These are phyloP conservation scores for Muntiacus muntjak DNA, from an alignment of 2,113 vertebrate genomes.

Conservation along the genomic window DNA sequence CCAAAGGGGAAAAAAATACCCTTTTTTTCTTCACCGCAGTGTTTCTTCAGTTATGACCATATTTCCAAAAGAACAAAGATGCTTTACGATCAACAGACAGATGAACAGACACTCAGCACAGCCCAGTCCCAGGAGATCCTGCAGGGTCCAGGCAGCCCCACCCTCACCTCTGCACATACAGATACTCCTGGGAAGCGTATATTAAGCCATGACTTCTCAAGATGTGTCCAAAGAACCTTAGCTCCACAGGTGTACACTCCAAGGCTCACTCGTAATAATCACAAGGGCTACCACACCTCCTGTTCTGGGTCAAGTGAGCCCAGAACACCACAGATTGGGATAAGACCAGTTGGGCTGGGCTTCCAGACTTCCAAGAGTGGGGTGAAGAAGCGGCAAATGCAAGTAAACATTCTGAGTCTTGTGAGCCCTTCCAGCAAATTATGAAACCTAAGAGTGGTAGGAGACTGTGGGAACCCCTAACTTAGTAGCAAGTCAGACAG, in stretches of 20 bases:
- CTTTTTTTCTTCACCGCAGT: not conserved
- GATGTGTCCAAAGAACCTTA: not conserved
- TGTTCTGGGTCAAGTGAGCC: not conserved
- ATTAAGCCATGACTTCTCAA: not conserved
- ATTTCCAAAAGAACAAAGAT: not conserved
- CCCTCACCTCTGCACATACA: not conserved
- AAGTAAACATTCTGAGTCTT: not conserved
- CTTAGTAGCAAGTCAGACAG: not conserved
- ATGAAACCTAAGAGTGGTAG: not conserved
- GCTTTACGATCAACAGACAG: not conserved
- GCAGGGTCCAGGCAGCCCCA: not conserved
- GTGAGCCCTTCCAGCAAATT: not conserved
- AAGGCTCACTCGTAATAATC: not conserved
- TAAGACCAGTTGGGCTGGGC: not conserved
- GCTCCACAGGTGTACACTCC: not conserved
- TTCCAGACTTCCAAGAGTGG: not conserved
- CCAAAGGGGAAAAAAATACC: not conserved
- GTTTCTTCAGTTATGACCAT: not conserved
- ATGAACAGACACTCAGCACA: not conserved
- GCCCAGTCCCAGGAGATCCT: not conserved
- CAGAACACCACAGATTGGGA: no score
- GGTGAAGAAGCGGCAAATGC: not conserved
- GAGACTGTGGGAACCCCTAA: not conserved
- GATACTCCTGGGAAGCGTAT: not conserved
- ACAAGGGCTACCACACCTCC: not conserved